Evolutionary conservation across 2,113 vertebrate species (phyloP), one percentile per base, ranked within the genome.

Genomic region (Eulemur macaco): DNA sequence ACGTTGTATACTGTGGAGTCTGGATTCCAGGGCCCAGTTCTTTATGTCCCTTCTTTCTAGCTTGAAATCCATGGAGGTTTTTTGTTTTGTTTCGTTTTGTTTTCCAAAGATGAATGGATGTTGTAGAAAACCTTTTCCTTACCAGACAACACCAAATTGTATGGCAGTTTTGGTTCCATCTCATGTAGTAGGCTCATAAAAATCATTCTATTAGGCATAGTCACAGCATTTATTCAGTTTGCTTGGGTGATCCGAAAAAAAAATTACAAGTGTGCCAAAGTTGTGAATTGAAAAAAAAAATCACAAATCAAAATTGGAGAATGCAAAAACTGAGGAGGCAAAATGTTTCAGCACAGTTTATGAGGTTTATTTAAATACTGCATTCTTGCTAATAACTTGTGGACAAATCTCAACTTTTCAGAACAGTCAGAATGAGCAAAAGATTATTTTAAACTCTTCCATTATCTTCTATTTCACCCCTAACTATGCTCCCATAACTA

Each of bases 211-310:
- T 25, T 37, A 92, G 34, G 29, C 18, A 6, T 20, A 86, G 29
- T 82, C 58, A 18, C 5, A 34, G 18, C 94, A 52, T 96, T 77
- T 73, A 47, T 90, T 94, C 83, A 91, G 50, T 92, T 39, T 93
- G 63, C 54, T 69, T 29, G 18, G 17, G 69, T 78, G 56, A 92
- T 76, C 50, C 89, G 63, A 54, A 39, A 64, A 60, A 66, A 89
- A 89, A 71, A 52, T 63, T 25, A 21, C 8, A 60, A 95, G 15
- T 86, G 37, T 68, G n/a, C 39, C 91, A 15, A 96, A 88, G 50
- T 80, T 29, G 56, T 29, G 47, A 96, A 21, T 84, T 85, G 45
- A 90, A 69, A 92, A 80, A 92, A 74, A 69, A 92, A 83, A 42
- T 94, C 47, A 84, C 81, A 87, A 81, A 68, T 81, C 71, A 87